Base-by-base conservation (phyloP, 2,113 vertebrate genomes). In the Mus pahari region DNA sequence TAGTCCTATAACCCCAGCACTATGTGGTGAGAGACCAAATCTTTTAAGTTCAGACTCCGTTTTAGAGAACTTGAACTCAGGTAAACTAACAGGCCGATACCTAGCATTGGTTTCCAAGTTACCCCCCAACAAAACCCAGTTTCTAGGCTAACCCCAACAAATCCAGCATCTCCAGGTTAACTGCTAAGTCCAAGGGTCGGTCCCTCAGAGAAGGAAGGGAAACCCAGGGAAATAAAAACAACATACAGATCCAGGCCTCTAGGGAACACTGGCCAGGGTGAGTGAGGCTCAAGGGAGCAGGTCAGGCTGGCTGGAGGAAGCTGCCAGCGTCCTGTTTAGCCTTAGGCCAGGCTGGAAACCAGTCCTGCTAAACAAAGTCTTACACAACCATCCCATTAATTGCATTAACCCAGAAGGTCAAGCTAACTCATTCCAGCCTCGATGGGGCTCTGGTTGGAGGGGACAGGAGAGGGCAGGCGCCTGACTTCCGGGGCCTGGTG, bases 381-480 rank as follows among this genome's bases (percentile, higher is more conserved):
- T 53, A 86, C 89, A 87, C 91, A 92, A 73, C 45, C 53, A 26
- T 48, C 66, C 96, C 39, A 0, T 84, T 84, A 91, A 90, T 31
- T 62, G 53, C 89, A 77, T 79, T 45, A 36, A 42, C 33, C 33
- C 16, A 70, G 55, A 88, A 90, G 90, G 71, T 89, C 82, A 74
- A 31, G 53, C 82, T 83, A 79, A 97, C 73, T 95, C 81, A 24
- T 48, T 74, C 71, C 86, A 92, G 95, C 62, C 58, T 94, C 75
- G 13, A 6, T 0, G 3, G 75, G 66, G 45, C 86, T 94, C 91
- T 58, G 42, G 91, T 39, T 55, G 22, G 68, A 75, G 60, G 17
- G 33, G 19, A 3, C 9, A 33, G 39, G 62, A 79, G 86, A 53
- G 55, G 89, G 68, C 91, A 90, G 93, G 55, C 12, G 4, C 36